Evolutionary conservation across 2,797 vertebrate species (phyloP).

Genomic region (Haliaeetus vocifer): DNA sequence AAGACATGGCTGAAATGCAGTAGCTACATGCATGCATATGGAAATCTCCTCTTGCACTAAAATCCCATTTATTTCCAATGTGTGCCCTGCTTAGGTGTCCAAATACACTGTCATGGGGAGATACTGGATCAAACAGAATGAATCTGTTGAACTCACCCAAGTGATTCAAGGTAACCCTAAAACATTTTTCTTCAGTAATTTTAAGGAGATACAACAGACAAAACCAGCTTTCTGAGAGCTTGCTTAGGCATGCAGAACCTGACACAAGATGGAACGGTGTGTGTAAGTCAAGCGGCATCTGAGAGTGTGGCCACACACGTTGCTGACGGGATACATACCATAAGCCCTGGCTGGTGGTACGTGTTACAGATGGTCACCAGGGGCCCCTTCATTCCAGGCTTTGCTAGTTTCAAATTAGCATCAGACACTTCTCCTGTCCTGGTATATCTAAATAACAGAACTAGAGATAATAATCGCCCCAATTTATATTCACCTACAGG

Average conservation of each 20-base stretch:
- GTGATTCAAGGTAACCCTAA: neutral
- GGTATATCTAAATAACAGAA: neutral
- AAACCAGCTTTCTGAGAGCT: neutral
- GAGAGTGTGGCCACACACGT: neutral
- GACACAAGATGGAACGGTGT: rapidly evolving
- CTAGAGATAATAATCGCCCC: neutral
- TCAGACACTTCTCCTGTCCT: neutral
- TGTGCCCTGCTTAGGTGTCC: neutral
- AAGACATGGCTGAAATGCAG: neutral
- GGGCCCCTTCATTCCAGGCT: neutral
- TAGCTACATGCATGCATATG: neutral
- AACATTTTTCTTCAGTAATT: neutral
- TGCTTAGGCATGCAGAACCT: neutral
- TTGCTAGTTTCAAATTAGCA: neutral
- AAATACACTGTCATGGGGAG: neutral
- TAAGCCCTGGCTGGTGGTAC: neutral
- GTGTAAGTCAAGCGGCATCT: neutral
- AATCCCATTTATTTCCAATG: neutral
- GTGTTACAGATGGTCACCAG: rapidly evolving
- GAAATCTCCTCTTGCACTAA: neutral
- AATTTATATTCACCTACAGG: neutral
- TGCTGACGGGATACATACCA: neutral
- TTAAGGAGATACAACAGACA: neutral
- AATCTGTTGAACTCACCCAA: neutral
- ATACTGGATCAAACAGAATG: neutral